These are phyloP conservation scores for Prorops nasuta DNA, from an alignment of 1,140 invertebrate genomes.

Conservation along the genomic window DNA sequence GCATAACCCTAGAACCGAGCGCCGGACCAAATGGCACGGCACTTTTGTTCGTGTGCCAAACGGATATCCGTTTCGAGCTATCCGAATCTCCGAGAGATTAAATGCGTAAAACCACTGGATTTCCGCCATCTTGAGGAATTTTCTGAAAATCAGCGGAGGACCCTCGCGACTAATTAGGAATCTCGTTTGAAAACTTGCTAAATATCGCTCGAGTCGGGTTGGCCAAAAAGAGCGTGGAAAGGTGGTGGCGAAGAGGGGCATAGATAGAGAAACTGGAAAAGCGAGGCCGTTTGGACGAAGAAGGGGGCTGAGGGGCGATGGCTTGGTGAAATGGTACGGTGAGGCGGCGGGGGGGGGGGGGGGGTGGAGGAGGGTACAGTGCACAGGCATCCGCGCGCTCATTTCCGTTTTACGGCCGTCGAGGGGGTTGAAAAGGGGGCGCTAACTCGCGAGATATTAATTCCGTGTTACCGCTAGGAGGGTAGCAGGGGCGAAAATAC, in stretches of 20 bases:
- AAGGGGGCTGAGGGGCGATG: conserved; percentile 13
- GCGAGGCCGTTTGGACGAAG: conserved; percentile 12
- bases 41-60: conserved; percentile 28
- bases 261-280: conserved; percentile 11
- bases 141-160: no score
- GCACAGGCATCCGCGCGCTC: conserved; percentile 55
- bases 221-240: no score
- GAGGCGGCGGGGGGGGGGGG: conserved; percentile 31
- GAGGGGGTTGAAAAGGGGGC: conserved; percentile 33
- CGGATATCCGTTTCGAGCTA: no score
- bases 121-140: no score
- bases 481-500: conserved; percentile 52
- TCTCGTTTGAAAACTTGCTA: no score
- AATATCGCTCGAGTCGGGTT: no score
- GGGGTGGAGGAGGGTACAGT: conserved; percentile 22
- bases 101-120: no score
- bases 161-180: no score
- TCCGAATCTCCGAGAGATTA: no score
- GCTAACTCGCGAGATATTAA: conserved; percentile 60
- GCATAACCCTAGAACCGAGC: conserved; percentile 37
- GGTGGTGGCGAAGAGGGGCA: no score
- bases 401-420: conserved; percentile 51
- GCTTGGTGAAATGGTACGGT: conserved; percentile 23
- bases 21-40: conserved; percentile 19
- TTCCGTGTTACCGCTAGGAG: conserved; percentile 56